A percentile compares a stretch with the other conserved stretches of the same genome.
Evolutionary conservation across 1,140 invertebrate genomes (phyloP).

Genomic region (Amphibalanus amphitrite): DNA sequence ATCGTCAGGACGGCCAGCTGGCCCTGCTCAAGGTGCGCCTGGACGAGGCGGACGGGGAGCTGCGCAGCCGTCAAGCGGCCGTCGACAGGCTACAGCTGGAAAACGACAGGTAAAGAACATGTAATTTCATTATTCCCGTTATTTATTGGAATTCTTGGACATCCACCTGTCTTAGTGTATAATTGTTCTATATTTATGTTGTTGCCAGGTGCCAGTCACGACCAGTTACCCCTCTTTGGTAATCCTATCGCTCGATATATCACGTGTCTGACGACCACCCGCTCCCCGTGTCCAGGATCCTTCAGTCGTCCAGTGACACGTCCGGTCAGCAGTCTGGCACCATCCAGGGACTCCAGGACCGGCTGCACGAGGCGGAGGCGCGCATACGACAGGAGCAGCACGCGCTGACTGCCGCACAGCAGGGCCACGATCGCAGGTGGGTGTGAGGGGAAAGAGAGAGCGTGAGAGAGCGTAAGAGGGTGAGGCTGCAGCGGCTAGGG

Average conservation of each 20-base stretch:
- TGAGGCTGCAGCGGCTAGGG: too few species aligned
- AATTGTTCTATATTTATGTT: too few species aligned
- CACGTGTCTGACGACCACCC: too few species aligned
- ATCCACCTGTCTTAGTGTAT: too few species aligned
- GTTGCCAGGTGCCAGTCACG: too few species aligned
- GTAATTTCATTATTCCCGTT: too few species aligned
- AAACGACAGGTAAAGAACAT: not conserved
- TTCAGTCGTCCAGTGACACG: not conserved
- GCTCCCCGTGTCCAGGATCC: not conserved
- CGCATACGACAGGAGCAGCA: not conserved
- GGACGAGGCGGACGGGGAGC: slow-evolving; percentile 30
- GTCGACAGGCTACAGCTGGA: not conserved
- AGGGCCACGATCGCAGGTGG: not conserved
- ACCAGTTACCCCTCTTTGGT: too few species aligned
- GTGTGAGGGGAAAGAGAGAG: too few species aligned
- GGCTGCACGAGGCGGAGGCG: not conserved
- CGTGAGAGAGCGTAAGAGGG: too few species aligned
- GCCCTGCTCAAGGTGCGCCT: slow-evolving; percentile 30
- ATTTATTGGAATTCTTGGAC: too few species aligned
- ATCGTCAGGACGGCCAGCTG: slow-evolving; percentile 31
- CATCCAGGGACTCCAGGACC: not conserved
- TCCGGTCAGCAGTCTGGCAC: not conserved
- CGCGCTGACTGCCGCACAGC: not conserved
- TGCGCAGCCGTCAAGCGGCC: slow-evolving; percentile 10
- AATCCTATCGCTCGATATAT: too few species aligned